Evolutionary conservation across 1,140 invertebrate species (phyloP).

Genomic region (Lethocerus indicus): DNA sequence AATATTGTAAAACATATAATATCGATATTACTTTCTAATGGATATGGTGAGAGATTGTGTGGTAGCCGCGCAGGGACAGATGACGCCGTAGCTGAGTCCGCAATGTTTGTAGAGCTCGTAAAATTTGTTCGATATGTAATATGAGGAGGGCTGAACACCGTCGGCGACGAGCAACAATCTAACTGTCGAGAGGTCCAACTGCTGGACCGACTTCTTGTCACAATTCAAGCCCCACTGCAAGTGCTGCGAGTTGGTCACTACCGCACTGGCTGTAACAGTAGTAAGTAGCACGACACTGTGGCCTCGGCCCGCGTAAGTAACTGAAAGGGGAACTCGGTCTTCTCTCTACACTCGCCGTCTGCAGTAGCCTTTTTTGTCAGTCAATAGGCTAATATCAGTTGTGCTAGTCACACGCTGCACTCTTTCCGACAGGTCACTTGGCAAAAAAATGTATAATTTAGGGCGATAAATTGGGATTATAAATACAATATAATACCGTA

Average conservation of each 20-base stretch:
- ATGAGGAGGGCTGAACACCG: slow-evolving; percentile 96
- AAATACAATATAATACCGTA: no score
- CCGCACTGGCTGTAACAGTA: slow-evolving; percentile 70
- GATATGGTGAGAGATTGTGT: slow-evolving; percentile 93
- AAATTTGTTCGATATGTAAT: slow-evolving; percentile 98
- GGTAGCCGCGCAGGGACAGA: slow-evolving; percentile 95
- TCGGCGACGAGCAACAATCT: slow-evolving; percentile 89
- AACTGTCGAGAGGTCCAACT: slow-evolving; percentile 80
- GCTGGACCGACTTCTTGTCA: slow-evolving; percentile 96
- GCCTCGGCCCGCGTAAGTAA: no score
- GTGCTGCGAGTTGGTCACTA: slow-evolving; percentile 94
- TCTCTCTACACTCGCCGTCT: no score
- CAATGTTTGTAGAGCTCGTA: slow-evolving; percentile 86
- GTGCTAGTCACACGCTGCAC: no score
- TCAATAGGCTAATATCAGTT: no score
- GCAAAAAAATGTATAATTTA: no score
- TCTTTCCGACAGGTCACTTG: no score
- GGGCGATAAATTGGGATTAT: no score
- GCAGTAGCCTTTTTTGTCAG: no score
- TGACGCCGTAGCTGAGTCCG: slow-evolving; percentile 83
- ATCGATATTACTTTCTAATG: slow-evolving; percentile 56
- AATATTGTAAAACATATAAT: no score
- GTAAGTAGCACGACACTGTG: no score
- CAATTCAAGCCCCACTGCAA: slow-evolving; percentile 94
- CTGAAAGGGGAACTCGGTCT: no score